Evolutionary conservation across 64 coral and sea anemone species (phyloP).

Genomic region (Exaiptasia diaphana): DNA sequence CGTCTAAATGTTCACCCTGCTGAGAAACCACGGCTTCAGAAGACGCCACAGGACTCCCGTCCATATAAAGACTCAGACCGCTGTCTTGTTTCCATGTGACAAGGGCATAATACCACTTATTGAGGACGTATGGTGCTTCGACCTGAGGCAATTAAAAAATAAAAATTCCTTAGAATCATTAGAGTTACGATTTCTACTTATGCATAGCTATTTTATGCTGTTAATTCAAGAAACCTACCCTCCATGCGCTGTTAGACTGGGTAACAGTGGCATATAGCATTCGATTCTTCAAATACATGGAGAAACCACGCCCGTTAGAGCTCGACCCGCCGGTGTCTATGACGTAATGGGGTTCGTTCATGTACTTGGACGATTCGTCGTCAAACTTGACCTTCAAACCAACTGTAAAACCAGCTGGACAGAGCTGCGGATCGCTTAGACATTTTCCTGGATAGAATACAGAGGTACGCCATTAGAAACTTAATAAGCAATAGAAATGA

Average conservation of each 20-base stretch:
- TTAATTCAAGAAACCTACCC: slow-evolving; percentile 26
- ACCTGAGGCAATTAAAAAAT: slow-evolving; percentile 48
- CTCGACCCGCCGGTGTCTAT: slow-evolving; percentile 86
- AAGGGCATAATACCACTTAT: slow-evolving; percentile 76
- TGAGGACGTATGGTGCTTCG: slow-evolving; percentile 51
- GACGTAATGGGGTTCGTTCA: slow-evolving; percentile 72
- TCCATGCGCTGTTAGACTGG: slow-evolving; percentile 71
- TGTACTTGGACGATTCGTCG: slow-evolving; percentile 63
- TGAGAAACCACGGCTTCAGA: slow-evolving; percentile 71
- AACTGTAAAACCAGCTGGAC: slow-evolving; percentile 69
- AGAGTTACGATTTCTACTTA: background rate
- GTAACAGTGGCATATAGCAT: slow-evolving; percentile 78
- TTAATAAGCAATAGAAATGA: too few relatives aligned
- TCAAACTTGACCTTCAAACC: slow-evolving; percentile 89
- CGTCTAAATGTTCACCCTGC: slow-evolving; percentile 70
- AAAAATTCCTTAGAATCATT: too few relatives aligned
- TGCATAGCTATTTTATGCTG: background rate
- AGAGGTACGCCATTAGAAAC: background rate
- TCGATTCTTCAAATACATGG: slow-evolving; percentile 62
- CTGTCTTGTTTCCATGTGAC: slow-evolving; percentile 70
- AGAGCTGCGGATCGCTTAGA: slow-evolving; percentile 79
- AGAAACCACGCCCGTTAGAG: slow-evolving; percentile 74
- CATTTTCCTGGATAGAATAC: slow-evolving; percentile 59
- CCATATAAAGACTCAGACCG: slow-evolving; percentile 64
- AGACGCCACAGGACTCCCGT: slow-evolving; percentile 62